Base-by-base conservation (phyloP, 2,888 invertebrate genomes). In the Lampropteryx suffumata region DNA sequence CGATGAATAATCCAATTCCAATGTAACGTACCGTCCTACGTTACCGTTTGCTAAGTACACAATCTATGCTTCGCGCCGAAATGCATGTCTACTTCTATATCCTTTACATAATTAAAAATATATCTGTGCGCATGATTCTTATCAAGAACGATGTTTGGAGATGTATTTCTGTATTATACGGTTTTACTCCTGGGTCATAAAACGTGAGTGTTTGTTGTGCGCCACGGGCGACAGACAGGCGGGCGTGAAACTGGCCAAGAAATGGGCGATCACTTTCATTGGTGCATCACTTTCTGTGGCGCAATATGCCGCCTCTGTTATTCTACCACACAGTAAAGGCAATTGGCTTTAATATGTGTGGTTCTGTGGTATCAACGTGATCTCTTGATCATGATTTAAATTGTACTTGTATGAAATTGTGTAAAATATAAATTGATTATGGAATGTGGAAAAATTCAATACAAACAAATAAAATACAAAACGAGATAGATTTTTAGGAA, bases 261-360 rank as follows among this genome's bases (percentile, higher is more conserved):
- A 69, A 72, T 65, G 52, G 61, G 61, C 68, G 66, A 71, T 75
- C 70, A 70, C 75, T 76, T 76, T 78, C 75, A 58, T 70, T 69
- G 61, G 59, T 58, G 61, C 71, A 76, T 73, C 73, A 73, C 69
- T 75, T 72, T 73, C 67, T 47, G 61, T 79, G 71, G 69, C 57
- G 68, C 67, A 71, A 67, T 49, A 55, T 49, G 54, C 49, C 57
- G 42, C 50, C 26, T 32, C 40, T 49, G 32, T 32, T 43, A 49
- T 44, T 30, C 13, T 32, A 50, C 32, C 41, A 47, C 12, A 43
- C 5, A 47, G 47, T 29, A 28, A 28, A 11, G 26, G 30, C 30
- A 52, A 10, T 39, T 35, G 8, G 13, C 5, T 46, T 47, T 36
- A 33, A 29, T 37, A 12, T 34, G 42, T 28, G 28, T 27, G 14